Evolutionary conservation across 1,140 invertebrate genomes (phyloP).

Genomic region (Araneus ventricosus): DNA sequence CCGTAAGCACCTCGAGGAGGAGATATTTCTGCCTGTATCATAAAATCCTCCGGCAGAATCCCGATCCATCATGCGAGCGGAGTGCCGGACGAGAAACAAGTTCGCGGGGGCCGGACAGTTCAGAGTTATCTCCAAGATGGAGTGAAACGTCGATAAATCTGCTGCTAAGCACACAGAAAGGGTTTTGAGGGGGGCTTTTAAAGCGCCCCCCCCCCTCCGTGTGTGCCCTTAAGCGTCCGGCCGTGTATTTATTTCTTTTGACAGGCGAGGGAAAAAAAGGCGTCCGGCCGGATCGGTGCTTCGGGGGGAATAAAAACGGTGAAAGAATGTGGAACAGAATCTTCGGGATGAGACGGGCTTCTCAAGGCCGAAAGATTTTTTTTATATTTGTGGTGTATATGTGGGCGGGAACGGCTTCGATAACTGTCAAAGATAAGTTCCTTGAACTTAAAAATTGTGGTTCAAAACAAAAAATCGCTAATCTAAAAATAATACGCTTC

Average conservation of each 20-base stretch:
- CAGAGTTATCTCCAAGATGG: conserved; percentile 55
- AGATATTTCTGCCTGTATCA: neutral
- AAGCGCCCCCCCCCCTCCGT: neutral
- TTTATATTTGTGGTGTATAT: too few relatives aligned
- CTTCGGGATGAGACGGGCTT: too few relatives aligned
- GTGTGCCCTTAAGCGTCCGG: neutral
- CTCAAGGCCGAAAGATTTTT: too few relatives aligned
- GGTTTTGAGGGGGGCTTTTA: neutral
- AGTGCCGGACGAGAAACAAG: conserved; percentile 15
- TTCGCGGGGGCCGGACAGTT: conserved; percentile 4
- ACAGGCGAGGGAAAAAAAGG: neutral
- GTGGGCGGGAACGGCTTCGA: too few relatives aligned
- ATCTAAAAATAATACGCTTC: too few relatives aligned
- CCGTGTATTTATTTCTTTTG: neutral
- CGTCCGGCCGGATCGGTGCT: neutral
- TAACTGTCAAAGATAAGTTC: too few relatives aligned
- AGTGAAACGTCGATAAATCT: conserved; percentile 66
- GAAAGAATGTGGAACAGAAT: neutral
- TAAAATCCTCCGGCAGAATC: neutral
- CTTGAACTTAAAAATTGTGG: too few relatives aligned
- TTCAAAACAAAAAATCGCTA: too few relatives aligned
- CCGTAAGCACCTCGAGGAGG: neutral
- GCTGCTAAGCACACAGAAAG: conserved; percentile 42
- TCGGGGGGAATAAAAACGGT: neutral
- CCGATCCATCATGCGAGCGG: neutral